phyloP scores from a whole-genome alignment of 2,113 vertebrate species.

The Hydrolagus affinis region DNA sequence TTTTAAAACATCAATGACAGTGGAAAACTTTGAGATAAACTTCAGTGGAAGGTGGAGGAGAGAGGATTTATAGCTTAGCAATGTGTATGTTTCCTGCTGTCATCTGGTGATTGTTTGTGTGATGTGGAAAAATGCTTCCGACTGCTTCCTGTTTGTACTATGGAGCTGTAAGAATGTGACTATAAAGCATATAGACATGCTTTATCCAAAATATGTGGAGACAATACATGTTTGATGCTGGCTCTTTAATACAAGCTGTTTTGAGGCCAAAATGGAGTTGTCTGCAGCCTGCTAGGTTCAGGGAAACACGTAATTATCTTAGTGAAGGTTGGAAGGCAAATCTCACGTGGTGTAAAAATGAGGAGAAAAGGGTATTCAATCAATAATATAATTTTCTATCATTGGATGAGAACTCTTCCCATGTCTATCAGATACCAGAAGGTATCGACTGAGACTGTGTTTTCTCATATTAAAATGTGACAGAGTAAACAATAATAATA shows the following conservation, averaged over 20 bases:
- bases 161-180: too few species aligned
- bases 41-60: neutral
- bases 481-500: constrained; percentile 30
- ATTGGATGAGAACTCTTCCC: constrained; percentile 34
- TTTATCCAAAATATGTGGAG: neutral
- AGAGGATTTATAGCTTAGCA: neutral
- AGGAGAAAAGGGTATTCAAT: constrained; percentile 24
- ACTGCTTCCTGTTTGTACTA: too few species aligned
- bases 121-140: neutral
- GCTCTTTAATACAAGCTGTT: constrained; percentile 40
- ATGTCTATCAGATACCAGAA: constrained; percentile 28
- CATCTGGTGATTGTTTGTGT: neutral
- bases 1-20: too few species aligned
- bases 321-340: neutral
- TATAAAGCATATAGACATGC: too few species aligned
- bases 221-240: constrained; percentile 32
- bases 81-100: neutral
- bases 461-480: constrained; percentile 33
- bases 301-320: neutral
- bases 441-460: constrained; percentile 19
- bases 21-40: neutral
- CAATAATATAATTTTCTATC: constrained; percentile 36
- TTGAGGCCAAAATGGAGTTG: constrained; percentile 42
- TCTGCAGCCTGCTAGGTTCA: neutral
- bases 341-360: neutral